Base-by-base conservation (phyloP, 2,113 vertebrate species). In the Pelecanus crispus region DNA sequence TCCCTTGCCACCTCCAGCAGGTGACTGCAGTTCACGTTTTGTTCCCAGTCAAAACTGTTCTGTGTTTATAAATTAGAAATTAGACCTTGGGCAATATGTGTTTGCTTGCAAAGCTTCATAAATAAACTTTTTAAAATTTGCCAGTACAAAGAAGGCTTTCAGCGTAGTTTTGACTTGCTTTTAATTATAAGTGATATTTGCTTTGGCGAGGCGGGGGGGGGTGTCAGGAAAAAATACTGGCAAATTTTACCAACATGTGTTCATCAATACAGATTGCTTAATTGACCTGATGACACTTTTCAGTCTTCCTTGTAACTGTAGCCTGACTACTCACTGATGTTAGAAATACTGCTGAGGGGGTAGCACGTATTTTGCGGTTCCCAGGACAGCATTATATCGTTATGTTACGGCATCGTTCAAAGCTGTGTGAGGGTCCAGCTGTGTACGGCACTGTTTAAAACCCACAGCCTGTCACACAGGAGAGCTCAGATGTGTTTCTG, bases 21-120 rank as follows among this genome's bases (percentile, higher is more conserved):
- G 91, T 88, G 80, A 77, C 86, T 85, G 80, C 70, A 80, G 84
- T 87, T 92, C 78, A 25, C 83, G 84, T 77, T 87, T 82, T 79
- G 40, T 74, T 94, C 71, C 50, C 52, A 18, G 49, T 70, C 42
- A 73, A 28, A 89, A 82, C 45, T 42, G 49, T 58, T 87, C 49
- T 66, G 65, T 92, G 77, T 77, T 96, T 83, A 61, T n/a, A 66
- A 66, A 88, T 59, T 59, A 63, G 79, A 80, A 96, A 66, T 85
- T 36, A 29, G 28, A 42, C 2, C 3, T 82, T 95, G 86, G 31
- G 78, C 47, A 90, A 89, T 58, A 6, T 2, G 29, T 89, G 42
- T 92, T 94, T 91, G 67, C 47, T 85, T 87, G 62, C 1, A 2
- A 52, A 90, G 38, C 49, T 94, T 44, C 50, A 10, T 50, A 86